Base-by-base conservation (phyloP, 2,797 vertebrate genomes). In the Anas bernieri region DNA sequence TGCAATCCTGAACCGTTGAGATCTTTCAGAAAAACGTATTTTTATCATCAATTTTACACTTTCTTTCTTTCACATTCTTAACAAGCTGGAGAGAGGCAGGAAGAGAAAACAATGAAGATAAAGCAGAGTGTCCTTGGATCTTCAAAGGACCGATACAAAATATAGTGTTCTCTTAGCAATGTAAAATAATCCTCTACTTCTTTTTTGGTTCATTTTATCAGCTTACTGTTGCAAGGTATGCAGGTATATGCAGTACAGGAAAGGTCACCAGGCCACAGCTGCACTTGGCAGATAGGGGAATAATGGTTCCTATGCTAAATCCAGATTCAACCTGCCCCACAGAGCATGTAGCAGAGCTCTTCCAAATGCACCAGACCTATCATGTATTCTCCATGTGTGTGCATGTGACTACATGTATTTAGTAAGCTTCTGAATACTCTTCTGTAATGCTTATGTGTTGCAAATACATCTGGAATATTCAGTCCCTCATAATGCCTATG, bases 181-280 rank as follows among this genome's bases (percentile, higher is more conserved):
- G 7, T 67, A 46, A 82, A 82, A 31, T 61, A 67, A 69, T 22
- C 12, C 26, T 16, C 7, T 35, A 46, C 9, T 6, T 69, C 31
- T 20, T 39, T 79, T 61, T 39, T 43, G 20, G 31, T 31, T 31
- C 18, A 48, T n/a, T 45, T 21, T 16, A 21, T 73, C 25, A 39
- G 23, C 12, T 25, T 2, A 33, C 25, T 70, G 8, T 48, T 83
- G 68, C 25, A 62, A 63, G 15, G 16, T 28, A 20, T 7, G 30
- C 12, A 56, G 23, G 5, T 50, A 16, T 7, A 46, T 3, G 26
- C 0, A 1, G n/a, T 1, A 63, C 6, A 62, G 17, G 9, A 76
- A 45, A 26, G 28, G 45, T 45, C 48, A 43, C 5, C 39, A 70
- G 64, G 50, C 17, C 31, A 50, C 11, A 41, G 37, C 23, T 64